These are phyloP conservation scores for Phyllotreta cruciferae DNA, from an alignment of 2,888 invertebrate species.

Conservation along the genomic window DNA sequence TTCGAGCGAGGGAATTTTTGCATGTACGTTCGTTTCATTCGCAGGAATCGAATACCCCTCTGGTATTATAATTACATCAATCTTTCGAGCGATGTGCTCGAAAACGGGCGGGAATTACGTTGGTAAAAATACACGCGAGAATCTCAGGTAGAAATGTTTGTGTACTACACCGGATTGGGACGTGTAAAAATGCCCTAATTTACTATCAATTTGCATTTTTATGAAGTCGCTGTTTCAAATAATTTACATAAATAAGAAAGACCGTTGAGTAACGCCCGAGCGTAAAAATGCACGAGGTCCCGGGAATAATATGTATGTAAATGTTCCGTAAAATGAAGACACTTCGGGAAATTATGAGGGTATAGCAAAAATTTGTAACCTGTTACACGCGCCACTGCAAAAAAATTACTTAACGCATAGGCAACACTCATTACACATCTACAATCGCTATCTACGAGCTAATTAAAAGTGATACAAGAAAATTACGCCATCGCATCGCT, in stretches of 20 bases:
- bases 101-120: too few relatives aligned
- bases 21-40: conserved; percentile 9
- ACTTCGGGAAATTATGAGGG: conserved; percentile 37
- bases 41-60: not conserved
- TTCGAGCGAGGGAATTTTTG: conserved; percentile 15
- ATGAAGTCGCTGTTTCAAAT: conserved; percentile 28
- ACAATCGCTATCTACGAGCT: too few relatives aligned
- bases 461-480: too few relatives aligned
- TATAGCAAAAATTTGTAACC: conserved; percentile 27
- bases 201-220: conserved; percentile 44
- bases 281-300: conserved; percentile 43
- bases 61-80: not conserved
- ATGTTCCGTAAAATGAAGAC: conserved; percentile 43
- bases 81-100: not conserved
- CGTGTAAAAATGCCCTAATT: conserved; percentile 41
- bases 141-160: conserved; percentile 1
- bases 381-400: conserved; percentile 22
- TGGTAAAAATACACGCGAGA: too few relatives aligned
- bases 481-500: too few relatives aligned
- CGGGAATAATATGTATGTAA: conserved; percentile 50
- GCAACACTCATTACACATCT: too few relatives aligned
- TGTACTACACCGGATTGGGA: conserved; percentile 2
- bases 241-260: conserved; percentile 34
- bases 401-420: not conserved
- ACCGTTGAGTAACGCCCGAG: conserved; percentile 34